Conservation (phyloP, 2,113 vertebrate genomes). For the Gnathonemus echidnorhynchus region DNA sequence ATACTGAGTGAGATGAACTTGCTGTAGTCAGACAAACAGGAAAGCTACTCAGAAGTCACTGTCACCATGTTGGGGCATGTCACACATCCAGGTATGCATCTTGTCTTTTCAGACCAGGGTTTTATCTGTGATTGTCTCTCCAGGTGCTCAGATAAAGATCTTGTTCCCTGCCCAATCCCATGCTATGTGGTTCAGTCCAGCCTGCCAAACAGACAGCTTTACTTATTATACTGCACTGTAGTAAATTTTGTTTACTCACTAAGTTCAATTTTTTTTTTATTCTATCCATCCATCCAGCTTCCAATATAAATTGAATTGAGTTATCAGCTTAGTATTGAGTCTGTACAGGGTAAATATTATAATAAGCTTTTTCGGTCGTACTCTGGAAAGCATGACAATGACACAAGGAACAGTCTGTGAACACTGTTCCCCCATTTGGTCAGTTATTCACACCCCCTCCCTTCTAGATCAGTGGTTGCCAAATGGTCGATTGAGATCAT, state of each 20-base stretch:
- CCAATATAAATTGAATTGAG: no score
- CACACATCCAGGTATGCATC: neutral
- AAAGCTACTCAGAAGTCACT: neutral
- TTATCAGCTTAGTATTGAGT: no score
- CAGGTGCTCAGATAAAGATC: neutral
- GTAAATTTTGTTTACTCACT: neutral
- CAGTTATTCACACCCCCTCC: neutral
- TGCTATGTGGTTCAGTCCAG: neutral
- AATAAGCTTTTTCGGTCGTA: neutral
- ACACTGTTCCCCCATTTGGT: neutral
- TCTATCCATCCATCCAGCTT: no score
- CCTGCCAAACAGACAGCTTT: neutral
- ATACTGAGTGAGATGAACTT: neutral
- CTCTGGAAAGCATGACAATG: neutral
- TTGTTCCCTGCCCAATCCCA: neutral
- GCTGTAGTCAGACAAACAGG: neutral
- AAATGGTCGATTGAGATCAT: neutral
- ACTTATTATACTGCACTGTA: neutral
- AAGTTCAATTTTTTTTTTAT: neutral
- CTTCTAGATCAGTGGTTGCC: neutral
- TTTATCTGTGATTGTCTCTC: neutral
- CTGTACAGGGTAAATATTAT: no score
- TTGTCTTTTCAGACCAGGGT: neutral
- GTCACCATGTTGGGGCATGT: neutral
- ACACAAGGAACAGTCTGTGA: neutral